A percentile compares a stretch with the other conserved stretches of the same genome.
Evolutionary conservation across 2,113 vertebrate genomes (phyloP).

Genomic region (Triplophysa siluroides): DNA sequence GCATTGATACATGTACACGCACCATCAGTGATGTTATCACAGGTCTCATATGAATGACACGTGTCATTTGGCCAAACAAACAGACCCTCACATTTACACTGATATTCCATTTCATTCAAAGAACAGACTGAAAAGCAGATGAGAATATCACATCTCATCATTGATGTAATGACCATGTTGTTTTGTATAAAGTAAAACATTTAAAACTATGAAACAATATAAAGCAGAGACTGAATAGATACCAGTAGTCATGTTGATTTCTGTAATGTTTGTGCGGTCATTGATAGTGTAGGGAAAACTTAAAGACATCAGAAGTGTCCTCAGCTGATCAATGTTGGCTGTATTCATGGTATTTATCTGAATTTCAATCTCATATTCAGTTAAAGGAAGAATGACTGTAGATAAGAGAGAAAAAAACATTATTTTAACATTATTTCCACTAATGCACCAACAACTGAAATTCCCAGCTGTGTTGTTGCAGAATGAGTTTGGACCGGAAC

Average conservation of each 20-base stretch:
- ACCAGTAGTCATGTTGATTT: slow-evolving; percentile 58
- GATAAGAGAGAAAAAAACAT: background rate
- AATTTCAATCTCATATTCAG: slow-evolving; percentile 51
- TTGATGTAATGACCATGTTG: background rate
- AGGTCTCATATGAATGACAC: slow-evolving; percentile 51
- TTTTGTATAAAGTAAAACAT: background rate
- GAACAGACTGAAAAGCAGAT: slow-evolving; percentile 53
- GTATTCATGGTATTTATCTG: slow-evolving; percentile 49
- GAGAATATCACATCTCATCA: background rate
- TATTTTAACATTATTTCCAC: background rate
- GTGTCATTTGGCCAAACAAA: slow-evolving; percentile 54
- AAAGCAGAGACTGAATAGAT: background rate
- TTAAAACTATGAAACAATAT: background rate
- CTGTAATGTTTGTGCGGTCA: slow-evolving; percentile 36
- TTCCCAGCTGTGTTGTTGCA: no score
- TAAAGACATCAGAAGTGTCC: slow-evolving; percentile 8
- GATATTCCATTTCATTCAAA: background rate
- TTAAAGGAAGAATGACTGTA: background rate
- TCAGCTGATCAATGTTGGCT: slow-evolving; percentile 34
- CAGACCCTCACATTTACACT: slow-evolving; percentile 55
- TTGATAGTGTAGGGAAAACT: slow-evolving; percentile 37
- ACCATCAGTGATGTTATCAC: slow-evolving; percentile 38
- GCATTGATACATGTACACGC: slow-evolving; percentile 51
- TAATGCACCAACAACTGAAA: no score
- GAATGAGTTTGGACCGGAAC: no score